These are phyloP conservation scores for Anthonomus grandis DNA, from an alignment of 1,140 invertebrate species.

Conservation along the genomic window DNA sequence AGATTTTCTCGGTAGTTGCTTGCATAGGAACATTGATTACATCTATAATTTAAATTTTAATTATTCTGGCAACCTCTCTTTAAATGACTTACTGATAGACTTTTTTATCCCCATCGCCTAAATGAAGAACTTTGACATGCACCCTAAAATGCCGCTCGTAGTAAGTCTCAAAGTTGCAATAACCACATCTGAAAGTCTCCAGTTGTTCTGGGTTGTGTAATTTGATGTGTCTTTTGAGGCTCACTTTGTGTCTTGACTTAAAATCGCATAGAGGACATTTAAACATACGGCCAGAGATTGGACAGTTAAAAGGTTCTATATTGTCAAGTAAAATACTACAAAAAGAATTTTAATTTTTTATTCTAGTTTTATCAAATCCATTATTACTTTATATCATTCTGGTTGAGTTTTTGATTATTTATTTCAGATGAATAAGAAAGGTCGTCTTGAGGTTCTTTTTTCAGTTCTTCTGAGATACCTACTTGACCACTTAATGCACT, in stretches of 20 bases:
- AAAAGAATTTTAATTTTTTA: no score
- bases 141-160: constrained; percentile 1
- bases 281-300: no score
- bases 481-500: no score
- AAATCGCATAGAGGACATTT: constrained; percentile 1
- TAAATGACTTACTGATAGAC: constrained; percentile 1
- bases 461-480: no score
- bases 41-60: constrained; percentile 11
- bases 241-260: constrained; percentile 6
- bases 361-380: no score
- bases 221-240: constrained; percentile 2
- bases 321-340: no score
- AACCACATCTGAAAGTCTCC: neutral
- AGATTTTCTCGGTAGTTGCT: constrained; percentile 17
- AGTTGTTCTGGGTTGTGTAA: neutral
- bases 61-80: no score
- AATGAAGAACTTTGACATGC: constrained; percentile 4
- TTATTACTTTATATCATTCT: no score
- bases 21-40: constrained; percentile 14
- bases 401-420: no score
- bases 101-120: neutral
- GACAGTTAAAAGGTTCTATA: no score
- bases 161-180: neutral
- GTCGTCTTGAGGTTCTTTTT: no score
- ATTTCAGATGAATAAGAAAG: no score